These are phyloP conservation scores for Hippocampus abdominalis DNA, from an alignment of 2,113 vertebrate species.

Conservation along the genomic window DNA sequence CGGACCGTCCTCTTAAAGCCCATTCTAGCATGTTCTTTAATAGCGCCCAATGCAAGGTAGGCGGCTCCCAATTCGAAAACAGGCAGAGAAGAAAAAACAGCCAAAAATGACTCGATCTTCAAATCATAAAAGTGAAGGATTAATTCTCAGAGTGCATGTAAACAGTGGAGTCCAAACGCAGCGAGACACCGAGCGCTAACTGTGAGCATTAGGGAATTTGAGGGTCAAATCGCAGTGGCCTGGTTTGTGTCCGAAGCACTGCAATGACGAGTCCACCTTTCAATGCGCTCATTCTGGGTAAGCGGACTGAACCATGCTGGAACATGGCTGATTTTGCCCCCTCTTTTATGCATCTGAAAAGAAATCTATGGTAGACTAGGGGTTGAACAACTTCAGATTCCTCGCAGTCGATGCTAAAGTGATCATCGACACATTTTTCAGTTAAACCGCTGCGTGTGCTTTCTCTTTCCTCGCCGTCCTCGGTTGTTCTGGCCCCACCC, in stretches of 20 bases:
- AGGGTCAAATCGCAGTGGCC: slow-evolving; percentile 10
- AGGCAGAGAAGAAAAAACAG: slow-evolving; percentile 67
- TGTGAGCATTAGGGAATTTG: slow-evolving; percentile 25
- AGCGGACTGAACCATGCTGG: slow-evolving; percentile 72
- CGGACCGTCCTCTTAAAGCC: slow-evolving; percentile 65
- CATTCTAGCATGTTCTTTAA: slow-evolving; percentile 67
- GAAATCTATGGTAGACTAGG: slow-evolving; percentile 52
- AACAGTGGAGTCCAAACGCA: slow-evolving; percentile 60
- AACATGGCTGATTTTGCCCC: slow-evolving; percentile 73
- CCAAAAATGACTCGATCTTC: slow-evolving; percentile 60
- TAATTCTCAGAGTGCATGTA: slow-evolving; percentile 58
- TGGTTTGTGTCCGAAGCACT: slow-evolving; percentile 26
- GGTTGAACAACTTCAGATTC: slow-evolving; percentile 11
- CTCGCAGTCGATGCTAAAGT: background rate
- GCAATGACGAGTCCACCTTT: slow-evolving; percentile 60
- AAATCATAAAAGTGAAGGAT: slow-evolving; percentile 70
- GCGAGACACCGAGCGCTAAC: slow-evolving; percentile 25
- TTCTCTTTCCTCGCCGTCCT: background rate
- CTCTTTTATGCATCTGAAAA: slow-evolving; percentile 72
- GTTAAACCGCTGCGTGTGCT: background rate
- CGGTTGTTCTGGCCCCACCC: background rate
- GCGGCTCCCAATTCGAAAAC: slow-evolving; percentile 58
- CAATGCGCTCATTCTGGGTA: slow-evolving; percentile 65
- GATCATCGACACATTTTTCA: background rate
- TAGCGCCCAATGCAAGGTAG: slow-evolving; percentile 40